These are phyloP conservation scores for Buteo buteo DNA, from an alignment of 2,113 vertebrate species.

Conservation along the genomic window DNA sequence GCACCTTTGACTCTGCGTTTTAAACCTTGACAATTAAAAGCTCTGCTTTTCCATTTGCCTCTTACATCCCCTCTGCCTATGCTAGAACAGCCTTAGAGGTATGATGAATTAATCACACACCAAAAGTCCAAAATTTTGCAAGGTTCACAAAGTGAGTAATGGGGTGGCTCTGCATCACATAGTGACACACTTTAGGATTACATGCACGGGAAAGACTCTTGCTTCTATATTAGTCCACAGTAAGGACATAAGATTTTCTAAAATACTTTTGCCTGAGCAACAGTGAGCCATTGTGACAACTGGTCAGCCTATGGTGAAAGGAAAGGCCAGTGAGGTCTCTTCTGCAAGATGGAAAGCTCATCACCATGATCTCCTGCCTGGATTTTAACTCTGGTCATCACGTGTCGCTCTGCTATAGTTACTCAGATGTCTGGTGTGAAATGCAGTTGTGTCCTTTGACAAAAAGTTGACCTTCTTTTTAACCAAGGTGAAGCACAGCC, in stretches of 20 bases:
- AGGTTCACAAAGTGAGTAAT: neutral
- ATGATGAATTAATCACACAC: neutral
- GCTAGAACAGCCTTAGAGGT: neutral
- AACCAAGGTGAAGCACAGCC: neutral
- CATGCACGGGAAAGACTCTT: neutral
- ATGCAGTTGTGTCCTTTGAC: neutral
- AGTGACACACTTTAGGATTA: neutral
- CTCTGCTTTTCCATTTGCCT: neutral
- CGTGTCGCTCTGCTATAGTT: neutral
- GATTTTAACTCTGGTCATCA: neutral
- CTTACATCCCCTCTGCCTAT: neutral
- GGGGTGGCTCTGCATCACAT: neutral
- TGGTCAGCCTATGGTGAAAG: neutral
- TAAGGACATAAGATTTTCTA: neutral
- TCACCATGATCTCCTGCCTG: neutral
- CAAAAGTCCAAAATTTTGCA: neutral
- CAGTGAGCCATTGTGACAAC: neutral
- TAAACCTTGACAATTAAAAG: neutral
- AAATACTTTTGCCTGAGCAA: neutral
- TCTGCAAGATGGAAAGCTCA: neutral
- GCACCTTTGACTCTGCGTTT: slow-evolving; percentile 29
- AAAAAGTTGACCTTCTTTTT: neutral
- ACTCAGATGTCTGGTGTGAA: neutral
- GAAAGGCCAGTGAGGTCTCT: neutral
- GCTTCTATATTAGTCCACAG: neutral